These are phyloP conservation scores for Baronia brevicornis DNA, from an alignment of 2,888 invertebrate species.

Conservation along the genomic window DNA sequence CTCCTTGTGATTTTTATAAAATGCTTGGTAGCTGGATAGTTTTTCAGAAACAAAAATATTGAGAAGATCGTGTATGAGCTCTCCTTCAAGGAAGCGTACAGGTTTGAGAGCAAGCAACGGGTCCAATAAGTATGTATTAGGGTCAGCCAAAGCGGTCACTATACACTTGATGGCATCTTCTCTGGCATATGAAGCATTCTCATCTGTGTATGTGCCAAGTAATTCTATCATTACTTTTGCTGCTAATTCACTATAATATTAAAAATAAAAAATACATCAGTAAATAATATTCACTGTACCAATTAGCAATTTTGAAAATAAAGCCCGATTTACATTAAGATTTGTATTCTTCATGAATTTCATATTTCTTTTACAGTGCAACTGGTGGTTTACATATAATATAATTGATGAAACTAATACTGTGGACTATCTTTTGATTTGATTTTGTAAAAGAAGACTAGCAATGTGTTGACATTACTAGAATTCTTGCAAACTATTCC, in stretches of 20 bases:
- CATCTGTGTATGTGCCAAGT: constrained; percentile 96
- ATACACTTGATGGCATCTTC: constrained; percentile 98
- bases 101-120: constrained; percentile 95
- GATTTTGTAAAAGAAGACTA: no score
- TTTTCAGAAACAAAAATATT: constrained; percentile 97
- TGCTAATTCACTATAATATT: constrained; percentile 84
- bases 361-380: no score
- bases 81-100: constrained; percentile 95
- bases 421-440: no score
- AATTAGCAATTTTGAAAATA: background rate
- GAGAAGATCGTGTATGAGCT: constrained; percentile 94
- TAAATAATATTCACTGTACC: background rate
- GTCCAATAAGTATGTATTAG: constrained; percentile 95
- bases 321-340: background rate
- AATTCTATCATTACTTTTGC: constrained; percentile 98
- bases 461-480: no score
- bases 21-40: constrained; percentile 91
- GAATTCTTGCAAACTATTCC: no score
- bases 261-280: constrained; percentile 1
- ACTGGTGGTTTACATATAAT: no score
- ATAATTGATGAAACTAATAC: no score
- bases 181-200: constrained; percentile 96
- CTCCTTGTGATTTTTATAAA: constrained; percentile 94
- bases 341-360: no score
- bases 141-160: constrained; percentile 95